Conservation (phyloP, 2,113 vertebrate species). For the Malurus alboscapulatus region DNA sequence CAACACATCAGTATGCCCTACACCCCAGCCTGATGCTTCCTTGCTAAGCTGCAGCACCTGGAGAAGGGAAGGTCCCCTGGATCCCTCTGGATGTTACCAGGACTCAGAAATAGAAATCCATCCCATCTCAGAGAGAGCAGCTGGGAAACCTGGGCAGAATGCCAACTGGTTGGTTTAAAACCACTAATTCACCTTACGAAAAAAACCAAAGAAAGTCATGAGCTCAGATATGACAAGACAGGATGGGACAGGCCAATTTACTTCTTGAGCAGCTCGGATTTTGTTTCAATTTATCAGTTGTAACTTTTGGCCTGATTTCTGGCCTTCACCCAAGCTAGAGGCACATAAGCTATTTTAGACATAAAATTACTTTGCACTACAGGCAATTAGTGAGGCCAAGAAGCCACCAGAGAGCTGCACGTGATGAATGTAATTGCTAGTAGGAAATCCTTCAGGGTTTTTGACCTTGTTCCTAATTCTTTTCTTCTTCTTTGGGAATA, state of each 20-base stretch:
- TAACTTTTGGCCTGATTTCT: neutral
- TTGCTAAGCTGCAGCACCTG: neutral
- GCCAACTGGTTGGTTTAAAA: neutral
- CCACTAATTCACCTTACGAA: neutral
- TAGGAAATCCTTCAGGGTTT: conserved; percentile 17
- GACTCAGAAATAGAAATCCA: neutral
- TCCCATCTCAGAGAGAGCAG: neutral
- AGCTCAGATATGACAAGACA: neutral
- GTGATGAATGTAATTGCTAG: conserved; percentile 23
- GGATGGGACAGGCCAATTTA: neutral
- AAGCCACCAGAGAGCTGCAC: neutral
- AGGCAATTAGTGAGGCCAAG: conserved; percentile 34
- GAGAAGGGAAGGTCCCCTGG: neutral
- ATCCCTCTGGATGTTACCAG: neutral
- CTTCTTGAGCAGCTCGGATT: neutral
- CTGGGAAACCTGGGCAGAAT: neutral
- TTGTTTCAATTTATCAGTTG: neutral
- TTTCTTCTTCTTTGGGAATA: conserved; percentile 10
- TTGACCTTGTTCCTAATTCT: neutral
- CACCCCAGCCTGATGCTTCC: accelerated
- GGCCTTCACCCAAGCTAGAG: neutral
- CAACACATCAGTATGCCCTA: too few species aligned
- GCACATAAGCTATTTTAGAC: neutral
- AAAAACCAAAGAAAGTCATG: neutral
- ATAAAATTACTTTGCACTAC: conserved; percentile 2